These are phyloP conservation scores for Troides helena DNA, from an alignment of 2,888 invertebrate species.

Conservation along the genomic window DNA sequence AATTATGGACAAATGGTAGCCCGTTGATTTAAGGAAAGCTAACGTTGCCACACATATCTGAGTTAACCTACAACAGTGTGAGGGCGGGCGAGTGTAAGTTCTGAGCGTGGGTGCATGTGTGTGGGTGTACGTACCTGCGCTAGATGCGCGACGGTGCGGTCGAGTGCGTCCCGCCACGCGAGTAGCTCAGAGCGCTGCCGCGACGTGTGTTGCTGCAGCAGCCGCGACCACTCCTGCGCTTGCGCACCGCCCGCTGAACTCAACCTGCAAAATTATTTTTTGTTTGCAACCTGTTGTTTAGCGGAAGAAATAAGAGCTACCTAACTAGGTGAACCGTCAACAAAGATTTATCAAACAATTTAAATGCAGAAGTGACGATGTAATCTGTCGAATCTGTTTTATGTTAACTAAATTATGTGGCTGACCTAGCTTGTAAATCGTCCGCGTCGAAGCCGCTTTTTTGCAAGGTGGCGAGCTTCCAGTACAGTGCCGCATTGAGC, in stretches of 20 bases:
- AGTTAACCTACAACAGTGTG: too few relatives aligned
- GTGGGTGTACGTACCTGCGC: constrained; percentile 81
- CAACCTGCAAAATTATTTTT: constrained; percentile 40
- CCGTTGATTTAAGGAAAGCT: too few relatives aligned
- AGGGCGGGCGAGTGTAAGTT: background rate
- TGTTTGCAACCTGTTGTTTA: too few relatives aligned
- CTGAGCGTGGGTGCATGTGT: background rate
- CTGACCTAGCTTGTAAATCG: constrained; percentile 51
- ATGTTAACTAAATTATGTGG: too few relatives aligned
- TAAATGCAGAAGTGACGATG: too few relatives aligned
- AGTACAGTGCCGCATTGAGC: constrained; percentile 88
- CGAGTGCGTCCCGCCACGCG: constrained; percentile 89
- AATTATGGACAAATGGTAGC: too few relatives aligned
- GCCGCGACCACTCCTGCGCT: constrained; percentile 88
- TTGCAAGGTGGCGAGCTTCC: constrained; percentile 86
- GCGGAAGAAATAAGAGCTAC: too few relatives aligned
- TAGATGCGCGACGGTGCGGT: constrained; percentile 85
- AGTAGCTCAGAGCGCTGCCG: constrained; percentile 90
- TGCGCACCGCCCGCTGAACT: constrained; percentile 33
- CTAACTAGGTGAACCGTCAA: too few relatives aligned
- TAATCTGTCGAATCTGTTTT: too few relatives aligned
- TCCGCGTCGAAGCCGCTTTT: constrained; percentile 38
- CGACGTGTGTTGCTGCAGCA: constrained; percentile 89
- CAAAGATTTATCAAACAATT: too few relatives aligned
- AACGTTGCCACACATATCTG: too few relatives aligned